Percentiles rank a stretch among this genome's conserved stretches.
phyloP scores from a whole-genome alignment of 2,113 vertebrate genomes.

The Octodon degus region DNA sequence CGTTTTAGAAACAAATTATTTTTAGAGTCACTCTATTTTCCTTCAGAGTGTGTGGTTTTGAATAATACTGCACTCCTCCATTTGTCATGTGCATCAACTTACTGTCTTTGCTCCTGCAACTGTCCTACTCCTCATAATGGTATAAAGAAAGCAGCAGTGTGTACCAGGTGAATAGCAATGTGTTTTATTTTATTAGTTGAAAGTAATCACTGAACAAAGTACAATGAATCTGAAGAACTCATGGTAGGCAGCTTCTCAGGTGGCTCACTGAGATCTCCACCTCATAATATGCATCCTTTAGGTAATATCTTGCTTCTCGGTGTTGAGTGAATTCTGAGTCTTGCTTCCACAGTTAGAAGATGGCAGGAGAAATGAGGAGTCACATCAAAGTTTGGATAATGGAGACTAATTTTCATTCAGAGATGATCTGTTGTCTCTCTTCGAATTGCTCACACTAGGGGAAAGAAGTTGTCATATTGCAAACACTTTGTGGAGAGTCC shows the following conservation, averaged over 20 bases:
- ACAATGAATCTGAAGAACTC: neutral
- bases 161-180: neutral
- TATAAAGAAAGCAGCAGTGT: neutral
- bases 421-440: neutral
- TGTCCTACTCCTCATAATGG: neutral
- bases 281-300: neutral
- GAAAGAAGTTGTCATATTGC: neutral
- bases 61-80: neutral
- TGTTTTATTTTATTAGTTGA: neutral
- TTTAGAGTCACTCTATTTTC: neutral
- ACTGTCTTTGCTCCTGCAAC: neutral
- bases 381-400: neutral
- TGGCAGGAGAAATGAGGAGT: too few relatives aligned
- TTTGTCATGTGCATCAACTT: neutral
- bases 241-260: neutral
- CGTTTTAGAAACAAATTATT: neutral
- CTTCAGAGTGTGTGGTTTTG: neutral
- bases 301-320: neutral
- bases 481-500: neutral
- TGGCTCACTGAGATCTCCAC: fast-evolving
- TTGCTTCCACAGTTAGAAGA: neutral
- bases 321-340: neutral
- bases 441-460: neutral
- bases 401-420: neutral
- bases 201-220: neutral